A percentile compares a stretch with the other conserved stretches of the same genome.
Conservation (phyloP, 2,888 invertebrate species). For the Nymphalis polychloros region DNA sequence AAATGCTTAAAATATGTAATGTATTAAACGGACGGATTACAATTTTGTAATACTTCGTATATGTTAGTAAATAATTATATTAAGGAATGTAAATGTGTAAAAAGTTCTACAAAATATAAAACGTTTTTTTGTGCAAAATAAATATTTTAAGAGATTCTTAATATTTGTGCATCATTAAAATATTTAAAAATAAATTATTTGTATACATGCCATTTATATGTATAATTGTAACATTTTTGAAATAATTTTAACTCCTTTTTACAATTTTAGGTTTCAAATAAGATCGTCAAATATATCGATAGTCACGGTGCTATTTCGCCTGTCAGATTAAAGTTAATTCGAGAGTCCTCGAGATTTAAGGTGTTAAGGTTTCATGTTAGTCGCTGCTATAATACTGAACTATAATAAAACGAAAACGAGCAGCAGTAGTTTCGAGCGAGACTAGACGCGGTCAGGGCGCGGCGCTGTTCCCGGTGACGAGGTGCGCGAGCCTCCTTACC, state of each 20-base stretch:
- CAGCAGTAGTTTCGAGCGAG: background rate
- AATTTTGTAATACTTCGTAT: constrained; percentile 1
- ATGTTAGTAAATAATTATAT: background rate
- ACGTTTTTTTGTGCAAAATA: background rate
- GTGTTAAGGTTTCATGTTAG: too few relatives aligned
- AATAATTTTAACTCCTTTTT: too few relatives aligned
- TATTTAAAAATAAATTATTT: too few relatives aligned
- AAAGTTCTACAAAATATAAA: too few relatives aligned
- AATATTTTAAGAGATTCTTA: background rate
- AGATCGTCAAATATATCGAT: too few relatives aligned
- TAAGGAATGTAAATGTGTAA: background rate
- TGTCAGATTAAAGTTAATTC: too few relatives aligned
- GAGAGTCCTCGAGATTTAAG: too few relatives aligned
- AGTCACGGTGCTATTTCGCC: too few relatives aligned
- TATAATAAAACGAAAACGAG: background rate
- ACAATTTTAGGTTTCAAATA: too few relatives aligned
- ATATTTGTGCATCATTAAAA: background rate
- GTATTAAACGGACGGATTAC: constrained; percentile 4
- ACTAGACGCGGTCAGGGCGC: background rate
- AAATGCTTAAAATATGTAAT: background rate
- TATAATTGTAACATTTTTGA: too few relatives aligned
- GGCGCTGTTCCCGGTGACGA: constrained; percentile 73
- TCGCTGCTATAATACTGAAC: too few relatives aligned
- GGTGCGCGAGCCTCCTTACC: constrained; percentile 87
- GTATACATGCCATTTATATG: too few relatives aligned